A percentile compares a stretch with the other conserved stretches of the same genome.
phyloP scores from a whole-genome alignment of 2,113 vertebrate genomes.

The Nothoprocta perdicaria region DNA sequence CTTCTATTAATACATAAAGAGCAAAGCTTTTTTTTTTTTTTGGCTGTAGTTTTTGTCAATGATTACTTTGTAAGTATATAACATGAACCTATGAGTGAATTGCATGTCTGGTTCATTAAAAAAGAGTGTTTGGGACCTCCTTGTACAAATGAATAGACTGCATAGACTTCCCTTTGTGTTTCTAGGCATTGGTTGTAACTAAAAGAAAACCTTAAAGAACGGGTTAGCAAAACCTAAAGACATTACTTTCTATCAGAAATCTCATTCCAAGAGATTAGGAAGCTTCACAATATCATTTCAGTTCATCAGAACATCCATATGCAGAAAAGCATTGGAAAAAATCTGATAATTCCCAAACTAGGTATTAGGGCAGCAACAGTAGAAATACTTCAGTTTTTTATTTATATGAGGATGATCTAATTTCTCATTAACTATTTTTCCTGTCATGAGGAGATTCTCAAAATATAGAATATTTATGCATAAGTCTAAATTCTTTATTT shows the following conservation, averaged over 20 bases:
- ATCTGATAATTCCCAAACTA: neutral
- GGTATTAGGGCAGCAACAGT: neutral
- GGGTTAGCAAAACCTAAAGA: neutral
- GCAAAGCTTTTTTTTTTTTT: neutral
- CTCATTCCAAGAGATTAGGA: neutral
- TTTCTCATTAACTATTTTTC: neutral
- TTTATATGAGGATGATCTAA: neutral
- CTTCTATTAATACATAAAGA: neutral
- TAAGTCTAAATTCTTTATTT: neutral
- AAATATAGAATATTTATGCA: neutral
- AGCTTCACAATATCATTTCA: neutral
- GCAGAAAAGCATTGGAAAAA: neutral
- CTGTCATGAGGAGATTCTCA: accelerated
- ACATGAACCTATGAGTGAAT: neutral
- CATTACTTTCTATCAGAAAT: neutral
- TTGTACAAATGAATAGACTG: neutral
- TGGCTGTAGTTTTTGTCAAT: neutral
- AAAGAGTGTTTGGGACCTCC: neutral
- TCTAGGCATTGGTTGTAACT: neutral
- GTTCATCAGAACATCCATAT: neutral
- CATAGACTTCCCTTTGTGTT: neutral
- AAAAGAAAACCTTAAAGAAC: neutral
- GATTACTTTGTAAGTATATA: neutral
- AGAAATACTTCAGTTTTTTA: neutral
- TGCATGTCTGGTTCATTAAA: neutral